Evolutionary conservation across 1,140 invertebrate species (phyloP).

Genomic region (Microplitis mediator): DNA sequence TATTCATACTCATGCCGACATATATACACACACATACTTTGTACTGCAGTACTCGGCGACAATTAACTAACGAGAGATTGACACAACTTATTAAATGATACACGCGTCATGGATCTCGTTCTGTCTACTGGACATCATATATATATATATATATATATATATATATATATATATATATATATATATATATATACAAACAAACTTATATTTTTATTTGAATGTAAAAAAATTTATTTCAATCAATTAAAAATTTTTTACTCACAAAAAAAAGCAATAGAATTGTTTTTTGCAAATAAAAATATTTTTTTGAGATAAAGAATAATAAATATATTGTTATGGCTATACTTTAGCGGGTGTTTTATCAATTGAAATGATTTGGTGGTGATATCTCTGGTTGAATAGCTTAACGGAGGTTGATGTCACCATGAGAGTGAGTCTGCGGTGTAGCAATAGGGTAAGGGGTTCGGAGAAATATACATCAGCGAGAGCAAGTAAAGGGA

Average conservation of each 20-base stretch:
- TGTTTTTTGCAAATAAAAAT: too few species aligned
- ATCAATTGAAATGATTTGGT: not conserved
- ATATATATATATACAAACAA: too few species aligned
- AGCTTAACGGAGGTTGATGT: constrained; percentile 13
- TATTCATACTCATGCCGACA: not conserved
- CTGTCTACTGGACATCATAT: not conserved
- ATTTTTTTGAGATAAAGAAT: too few species aligned
- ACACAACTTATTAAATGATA: constrained; percentile 61
- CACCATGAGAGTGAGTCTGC: not conserved
- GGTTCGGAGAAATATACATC: not conserved
- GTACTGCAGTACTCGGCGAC: constrained; percentile 39
- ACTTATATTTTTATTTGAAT: not conserved
- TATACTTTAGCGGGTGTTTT: not conserved
- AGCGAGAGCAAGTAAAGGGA: constrained; percentile 30
- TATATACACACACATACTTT: constrained; percentile 26
- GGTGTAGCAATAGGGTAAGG: too few species aligned
- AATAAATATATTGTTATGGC: too few species aligned
- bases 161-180: too few species aligned
- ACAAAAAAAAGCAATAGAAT: too few species aligned
- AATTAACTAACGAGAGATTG: constrained; percentile 63
- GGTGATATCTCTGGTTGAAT: not conserved
- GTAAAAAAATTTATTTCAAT: not conserved
- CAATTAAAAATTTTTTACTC: too few species aligned
- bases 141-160: constrained; percentile 1
- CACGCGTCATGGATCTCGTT: constrained; percentile 42